Percentiles rank a stretch among this genome's conserved stretches.
phyloP scores from a whole-genome alignment of 2,888 invertebrate species.

The Synergus umbraculus region DNA sequence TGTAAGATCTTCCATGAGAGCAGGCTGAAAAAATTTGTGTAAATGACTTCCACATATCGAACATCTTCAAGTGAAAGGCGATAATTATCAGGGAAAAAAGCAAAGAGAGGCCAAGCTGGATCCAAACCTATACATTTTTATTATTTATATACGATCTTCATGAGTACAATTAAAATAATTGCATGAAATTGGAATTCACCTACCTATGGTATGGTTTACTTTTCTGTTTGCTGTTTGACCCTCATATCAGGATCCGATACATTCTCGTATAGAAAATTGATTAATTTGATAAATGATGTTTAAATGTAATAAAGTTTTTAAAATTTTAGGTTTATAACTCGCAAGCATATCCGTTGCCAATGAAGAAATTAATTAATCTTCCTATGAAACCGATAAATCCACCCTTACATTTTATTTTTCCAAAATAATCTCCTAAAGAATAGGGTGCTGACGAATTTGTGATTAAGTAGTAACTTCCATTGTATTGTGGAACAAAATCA shows the following conservation, averaged over 20 bases:
- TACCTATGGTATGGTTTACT: not conserved
- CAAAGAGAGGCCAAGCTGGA: conserved; percentile 73
- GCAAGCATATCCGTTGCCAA: not conserved
- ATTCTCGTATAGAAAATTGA: conserved; percentile 62
- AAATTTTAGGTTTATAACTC: too few relatives aligned
- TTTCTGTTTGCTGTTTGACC: conserved; percentile 45
- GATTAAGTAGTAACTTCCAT: conserved; percentile 7
- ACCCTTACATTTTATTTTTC: not conserved
- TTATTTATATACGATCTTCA: not conserved
- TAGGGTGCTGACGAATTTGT: not conserved
- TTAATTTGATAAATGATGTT: conserved; percentile 49
- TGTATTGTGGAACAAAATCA: not conserved
- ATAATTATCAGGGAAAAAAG: conserved; percentile 51
- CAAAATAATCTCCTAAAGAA: not conserved
- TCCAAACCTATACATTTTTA: conserved; percentile 69
- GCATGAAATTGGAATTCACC: not conserved
- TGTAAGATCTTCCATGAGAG: not conserved
- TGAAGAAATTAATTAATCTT: not conserved
- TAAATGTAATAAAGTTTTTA: too few relatives aligned
- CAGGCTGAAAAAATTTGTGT: conserved; percentile 64
- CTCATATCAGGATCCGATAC: conserved; percentile 59
- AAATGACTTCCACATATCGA: conserved; percentile 73
- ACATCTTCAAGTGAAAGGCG: conserved; percentile 73
- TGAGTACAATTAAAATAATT: not conserved
- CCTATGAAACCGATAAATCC: not conserved